These are phyloP conservation scores for Drosophila tristis DNA, from an alignment of 1,140 invertebrate genomes.

Conservation along the genomic window DNA sequence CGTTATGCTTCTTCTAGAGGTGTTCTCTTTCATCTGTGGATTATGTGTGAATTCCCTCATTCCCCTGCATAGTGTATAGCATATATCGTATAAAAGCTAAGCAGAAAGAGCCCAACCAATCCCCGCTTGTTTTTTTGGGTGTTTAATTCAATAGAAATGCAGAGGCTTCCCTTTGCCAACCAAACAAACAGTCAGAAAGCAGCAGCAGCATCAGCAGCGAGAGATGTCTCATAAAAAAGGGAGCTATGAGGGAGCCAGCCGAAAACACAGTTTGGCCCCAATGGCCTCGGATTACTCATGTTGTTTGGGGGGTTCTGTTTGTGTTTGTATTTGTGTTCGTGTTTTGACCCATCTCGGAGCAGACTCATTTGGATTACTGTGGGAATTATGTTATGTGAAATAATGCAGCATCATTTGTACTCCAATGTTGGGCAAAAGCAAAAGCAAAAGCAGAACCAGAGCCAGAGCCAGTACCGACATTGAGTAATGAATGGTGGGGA, in stretches of 20 bases:
- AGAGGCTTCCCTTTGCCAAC: slow-evolving; percentile 32
- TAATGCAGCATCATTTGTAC: slow-evolving; percentile 63
- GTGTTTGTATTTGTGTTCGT: slow-evolving; percentile 22
- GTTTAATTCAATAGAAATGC: slow-evolving; percentile 73
- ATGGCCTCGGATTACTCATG: slow-evolving; percentile 61
- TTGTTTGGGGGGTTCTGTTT: slow-evolving; percentile 24
- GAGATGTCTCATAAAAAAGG: slow-evolving; percentile 35
- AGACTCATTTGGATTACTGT: slow-evolving; percentile 64
- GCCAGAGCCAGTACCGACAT: slow-evolving; percentile 30
- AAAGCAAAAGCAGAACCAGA: neutral
- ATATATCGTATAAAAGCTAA: slow-evolving; percentile 9
- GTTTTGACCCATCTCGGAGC: slow-evolving; percentile 7
- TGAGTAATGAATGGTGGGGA: slow-evolving; percentile 69
- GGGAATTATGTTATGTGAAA: slow-evolving; percentile 64
- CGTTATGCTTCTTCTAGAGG: too few relatives aligned
- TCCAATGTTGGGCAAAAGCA: slow-evolving; percentile 43
- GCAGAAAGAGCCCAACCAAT: neutral
- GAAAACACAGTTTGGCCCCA: slow-evolving; percentile 45
- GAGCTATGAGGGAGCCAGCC: neutral
- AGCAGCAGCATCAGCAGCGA: neutral
- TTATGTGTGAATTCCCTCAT: too few relatives aligned
- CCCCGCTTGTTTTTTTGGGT: slow-evolving; percentile 25
- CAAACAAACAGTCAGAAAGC: neutral
- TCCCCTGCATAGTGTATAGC: neutral
- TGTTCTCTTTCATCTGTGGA: too few relatives aligned